Evolutionary conservation across 2,797 vertebrate genomes (phyloP).

Genomic region (Percopsis omiscomaycus): DNA sequence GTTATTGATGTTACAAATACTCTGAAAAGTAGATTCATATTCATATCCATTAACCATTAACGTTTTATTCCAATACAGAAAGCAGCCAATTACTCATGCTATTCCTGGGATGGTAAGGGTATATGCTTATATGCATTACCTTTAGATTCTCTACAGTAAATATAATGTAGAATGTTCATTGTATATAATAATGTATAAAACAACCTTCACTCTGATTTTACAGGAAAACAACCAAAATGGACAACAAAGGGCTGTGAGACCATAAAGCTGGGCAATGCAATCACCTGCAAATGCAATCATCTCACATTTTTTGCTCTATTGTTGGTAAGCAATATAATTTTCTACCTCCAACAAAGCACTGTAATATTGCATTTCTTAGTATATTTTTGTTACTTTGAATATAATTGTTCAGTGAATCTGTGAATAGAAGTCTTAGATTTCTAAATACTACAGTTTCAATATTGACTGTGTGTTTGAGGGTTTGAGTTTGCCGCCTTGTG

Average conservation of each 20-base stretch:
- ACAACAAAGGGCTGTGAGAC: slow-evolving; percentile 51
- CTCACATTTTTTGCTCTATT: slow-evolving; percentile 68
- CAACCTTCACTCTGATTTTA: not conserved
- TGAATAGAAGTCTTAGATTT: too few species aligned
- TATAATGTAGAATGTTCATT: too few species aligned
- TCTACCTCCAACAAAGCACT: not conserved
- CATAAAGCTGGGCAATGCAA: not conserved
- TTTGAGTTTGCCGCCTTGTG: too few species aligned
- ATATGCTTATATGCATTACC: slow-evolving; percentile 13
- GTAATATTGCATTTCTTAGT: not conserved
- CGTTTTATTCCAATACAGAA: slow-evolving; percentile 17
- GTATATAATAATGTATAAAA: not conserved
- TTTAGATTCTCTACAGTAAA: not conserved
- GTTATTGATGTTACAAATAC: not conserved
- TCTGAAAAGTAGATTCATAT: not conserved
- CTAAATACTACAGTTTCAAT: too few species aligned
- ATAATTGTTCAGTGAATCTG: not conserved
- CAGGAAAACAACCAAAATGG: slow-evolving; percentile 39
- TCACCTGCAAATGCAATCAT: slow-evolving; percentile 60
- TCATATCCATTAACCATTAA: not conserved
- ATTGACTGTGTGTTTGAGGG: too few species aligned
- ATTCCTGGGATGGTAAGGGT: slow-evolving; percentile 56
- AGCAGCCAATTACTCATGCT: slow-evolving; percentile 23
- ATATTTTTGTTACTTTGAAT: not conserved
- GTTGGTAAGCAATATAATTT: slow-evolving; percentile 49